Evolutionary conservation across 2,797 vertebrate species (phyloP), one percentile per base, ranked within the genome.

Genomic region (Arremon brunneinucha): DNA sequence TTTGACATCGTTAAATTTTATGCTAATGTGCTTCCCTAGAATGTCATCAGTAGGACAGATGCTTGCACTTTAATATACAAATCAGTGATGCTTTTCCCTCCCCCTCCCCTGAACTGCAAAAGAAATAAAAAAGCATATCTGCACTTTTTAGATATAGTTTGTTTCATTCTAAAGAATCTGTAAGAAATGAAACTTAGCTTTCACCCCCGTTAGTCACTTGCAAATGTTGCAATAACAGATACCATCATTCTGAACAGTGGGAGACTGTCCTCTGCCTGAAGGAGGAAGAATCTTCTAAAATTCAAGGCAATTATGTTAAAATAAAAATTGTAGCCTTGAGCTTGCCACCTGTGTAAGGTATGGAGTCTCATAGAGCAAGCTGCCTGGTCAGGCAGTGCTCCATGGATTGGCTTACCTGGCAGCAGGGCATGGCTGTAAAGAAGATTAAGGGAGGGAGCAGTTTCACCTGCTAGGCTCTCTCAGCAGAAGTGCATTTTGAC

Each of bases 1-100:
- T 98, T 98, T 98, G 98, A 98, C 97, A 98, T 98, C 97, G 97
- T 98, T 98, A 98, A 98, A 98, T 98, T 98, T 98, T 98, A 98
- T 98, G 98, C 98, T 98, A 98, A 98, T 98, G 94, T 96, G 96
- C 96, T 97, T 98, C 98, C 97, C 98, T 97, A 97, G 98, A 97
- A 98, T 98, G 97, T 98, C 98, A 98, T 98, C 98, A 98, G 97
- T 97, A 97, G 98, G 98, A 98, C 98, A 98, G 98, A 98, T 98
- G 98, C 97, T 97, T 97, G 97, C 49, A 96, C 97, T 98, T 98
- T 98, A 98, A 98, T 98, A 97, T 97, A 98, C 98, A 98, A 98
- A 98, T 98, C 97, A 98, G 97, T 97, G 97, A 95, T 97, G 97
- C 95, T 97, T 97, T 97, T 95, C 97, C 97, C 95, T 97, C 95